Evolutionary conservation across 2,888 invertebrate species (phyloP).

Genomic region (Epinotia brunnichana): DNA sequence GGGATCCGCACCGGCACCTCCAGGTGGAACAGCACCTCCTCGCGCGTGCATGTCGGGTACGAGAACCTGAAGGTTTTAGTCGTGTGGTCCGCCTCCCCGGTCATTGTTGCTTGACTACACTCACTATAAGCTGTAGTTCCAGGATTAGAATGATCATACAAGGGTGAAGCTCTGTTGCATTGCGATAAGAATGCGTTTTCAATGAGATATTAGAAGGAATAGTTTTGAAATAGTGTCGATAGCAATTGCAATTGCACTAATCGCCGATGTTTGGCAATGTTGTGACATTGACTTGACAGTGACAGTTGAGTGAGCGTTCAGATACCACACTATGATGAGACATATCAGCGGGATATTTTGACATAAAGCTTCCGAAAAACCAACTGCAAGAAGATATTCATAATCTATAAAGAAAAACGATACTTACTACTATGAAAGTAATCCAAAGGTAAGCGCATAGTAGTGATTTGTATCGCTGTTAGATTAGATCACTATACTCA

Average conservation of each 20-base stretch:
- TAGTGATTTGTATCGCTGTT: no score
- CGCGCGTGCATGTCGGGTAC: slow-evolving; percentile 84
- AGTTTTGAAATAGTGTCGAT: not conserved
- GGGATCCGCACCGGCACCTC: slow-evolving; percentile 86
- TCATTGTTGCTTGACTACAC: slow-evolving; percentile 58
- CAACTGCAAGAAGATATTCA: not conserved
- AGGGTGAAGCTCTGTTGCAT: not conserved
- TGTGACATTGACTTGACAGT: slow-evolving; percentile 7
- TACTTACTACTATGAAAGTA: no score
- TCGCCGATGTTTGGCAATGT: not conserved
- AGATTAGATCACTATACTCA: no score
- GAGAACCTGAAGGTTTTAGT: slow-evolving; percentile 77
- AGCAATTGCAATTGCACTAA: not conserved
- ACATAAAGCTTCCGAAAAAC: not conserved
- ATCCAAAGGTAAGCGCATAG: no score
- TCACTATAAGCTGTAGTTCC: no score
- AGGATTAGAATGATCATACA: no score
- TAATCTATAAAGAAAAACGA: no score
- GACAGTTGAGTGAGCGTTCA: slow-evolving; percentile 15
- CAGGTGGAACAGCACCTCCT: slow-evolving; percentile 79
- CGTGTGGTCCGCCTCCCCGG: slow-evolving; percentile 61
- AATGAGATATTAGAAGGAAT: not conserved
- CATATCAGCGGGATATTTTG: no score
- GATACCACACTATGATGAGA: not conserved
- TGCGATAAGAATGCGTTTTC: not conserved